phyloP scores from a whole-genome alignment of 2,113 vertebrate species.

The Peromyscus californicus region DNA sequence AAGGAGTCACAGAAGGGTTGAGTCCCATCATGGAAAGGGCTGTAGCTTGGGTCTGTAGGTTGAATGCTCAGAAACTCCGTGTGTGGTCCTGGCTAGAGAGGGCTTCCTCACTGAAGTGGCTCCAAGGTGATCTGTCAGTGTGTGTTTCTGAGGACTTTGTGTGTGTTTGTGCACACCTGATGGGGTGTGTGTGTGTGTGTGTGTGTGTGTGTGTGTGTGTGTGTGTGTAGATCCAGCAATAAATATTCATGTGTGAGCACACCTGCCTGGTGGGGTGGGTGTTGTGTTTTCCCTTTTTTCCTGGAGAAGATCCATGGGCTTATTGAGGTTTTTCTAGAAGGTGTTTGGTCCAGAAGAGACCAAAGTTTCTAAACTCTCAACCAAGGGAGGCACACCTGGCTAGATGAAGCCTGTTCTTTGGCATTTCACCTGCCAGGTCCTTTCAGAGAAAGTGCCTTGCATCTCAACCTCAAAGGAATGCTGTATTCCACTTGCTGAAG shows the following conservation, averaged over 20 bases:
- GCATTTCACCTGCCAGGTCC: not conserved
- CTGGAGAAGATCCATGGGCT: not conserved
- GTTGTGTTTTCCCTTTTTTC: not conserved
- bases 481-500: not conserved
- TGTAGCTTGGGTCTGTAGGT: no score
- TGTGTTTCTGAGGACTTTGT: not conserved
- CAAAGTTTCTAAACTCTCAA: not conserved
- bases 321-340: not conserved
- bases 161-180: not conserved
- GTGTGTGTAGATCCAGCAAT: not conserved
- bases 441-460: not conserved
- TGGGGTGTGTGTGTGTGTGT: not conserved
- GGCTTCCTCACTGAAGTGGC: not conserved
- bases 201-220: no score
- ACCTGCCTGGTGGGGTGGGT: not conserved
- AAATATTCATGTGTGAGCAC: not conserved
- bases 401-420: not conserved
- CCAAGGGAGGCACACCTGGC: not conserved
- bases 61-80: not conserved
- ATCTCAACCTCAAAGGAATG: not conserved
- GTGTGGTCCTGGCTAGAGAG: not conserved
- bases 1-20: rapidly evolving
- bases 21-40: not conserved
- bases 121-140: not conserved
- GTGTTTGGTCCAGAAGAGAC: not conserved